Percentiles rank a stretch among this genome's conserved stretches.
Evolutionary conservation across 2,113 vertebrate species (phyloP).

Genomic region (Cavia porcellus): DNA sequence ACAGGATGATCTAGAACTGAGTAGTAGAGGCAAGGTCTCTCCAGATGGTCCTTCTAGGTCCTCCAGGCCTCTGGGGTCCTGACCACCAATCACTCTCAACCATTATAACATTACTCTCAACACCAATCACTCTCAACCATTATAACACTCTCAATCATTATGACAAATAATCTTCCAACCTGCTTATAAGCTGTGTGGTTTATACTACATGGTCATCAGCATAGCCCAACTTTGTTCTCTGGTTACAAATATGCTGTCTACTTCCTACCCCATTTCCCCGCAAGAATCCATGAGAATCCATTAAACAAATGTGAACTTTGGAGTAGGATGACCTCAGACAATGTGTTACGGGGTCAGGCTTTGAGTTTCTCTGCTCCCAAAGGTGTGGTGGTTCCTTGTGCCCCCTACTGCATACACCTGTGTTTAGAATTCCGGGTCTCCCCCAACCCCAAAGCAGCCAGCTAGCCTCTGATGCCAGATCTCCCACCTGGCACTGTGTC

Average conservation of each 20-base stretch:
- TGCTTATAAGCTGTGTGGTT: neutral
- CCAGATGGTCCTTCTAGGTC: neutral
- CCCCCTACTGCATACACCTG: neutral
- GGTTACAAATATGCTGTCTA: neutral
- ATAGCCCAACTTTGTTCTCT: neutral
- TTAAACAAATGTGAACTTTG: neutral
- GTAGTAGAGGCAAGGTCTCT: neutral
- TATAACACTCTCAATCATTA: too few relatives aligned
- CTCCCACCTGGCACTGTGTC: fast-evolving
- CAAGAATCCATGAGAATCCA: neutral
- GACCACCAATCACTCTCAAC: neutral
- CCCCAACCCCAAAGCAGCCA: neutral
- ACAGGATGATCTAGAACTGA: fast-evolving
- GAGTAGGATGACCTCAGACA: too few relatives aligned
- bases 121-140: too few relatives aligned
- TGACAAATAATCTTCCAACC: neutral
- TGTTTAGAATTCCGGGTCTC: neutral
- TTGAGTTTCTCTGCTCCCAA: neutral
- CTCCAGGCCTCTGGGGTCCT: neutral
- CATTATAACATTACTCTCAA: too few relatives aligned
- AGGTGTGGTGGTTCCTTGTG: neutral
- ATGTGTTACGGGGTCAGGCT: too few relatives aligned
- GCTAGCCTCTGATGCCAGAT: neutral
- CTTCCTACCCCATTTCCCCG: neutral
- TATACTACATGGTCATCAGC: neutral